Base-by-base conservation (phyloP, 2,113 vertebrate species). In the Channa maculata region DNA sequence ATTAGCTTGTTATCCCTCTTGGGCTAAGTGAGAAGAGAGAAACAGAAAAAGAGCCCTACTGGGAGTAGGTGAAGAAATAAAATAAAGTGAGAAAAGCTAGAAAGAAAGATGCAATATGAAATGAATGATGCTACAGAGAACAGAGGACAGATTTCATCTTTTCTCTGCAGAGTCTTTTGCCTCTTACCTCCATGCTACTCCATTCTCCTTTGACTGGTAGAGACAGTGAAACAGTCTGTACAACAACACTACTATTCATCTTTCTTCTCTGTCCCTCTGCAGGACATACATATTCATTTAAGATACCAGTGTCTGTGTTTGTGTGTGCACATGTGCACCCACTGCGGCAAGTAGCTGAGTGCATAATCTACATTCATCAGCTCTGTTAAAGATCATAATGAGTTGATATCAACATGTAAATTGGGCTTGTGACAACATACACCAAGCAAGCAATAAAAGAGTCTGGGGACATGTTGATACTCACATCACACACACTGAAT, bases 331-430 rank as follows among this genome's bases (percentile, higher is more conserved):
- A 85, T 81, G 74, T 82, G 66, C 63, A 41, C 60, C 43, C 70
- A 67, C 77, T 72, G 74, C 67, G 13, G 70, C 54, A 82, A 60
- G 63, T 33, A 65, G 36, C 46, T 2, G 43, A 62, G 65, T 8
- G 75, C 71, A 85, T 89, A 88, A 90, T 91, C 79, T 80, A 58
- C 77, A 90, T 83, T 87, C 71, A 87, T 88, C 75, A 88, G 67
- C 77, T 71, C 59, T 62, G 78, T 75, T 87, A 77, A 83, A 77
- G 68, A 87, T 87, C 73, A 76, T 82, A 89, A 88, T 86, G 79
- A 83, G 84, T 67, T 82, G 72, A 85, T 84, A 77, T 84, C 69
- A 73, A 84, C 82, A 88, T 89, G 84, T 83, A 89, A 88, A 91
- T 86, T 84, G 50, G 14, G 65, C 36, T 62, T 77, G 49, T 81